Conservation (phyloP, 2,888 invertebrate genomes). For the Heliconius erato region DNA sequence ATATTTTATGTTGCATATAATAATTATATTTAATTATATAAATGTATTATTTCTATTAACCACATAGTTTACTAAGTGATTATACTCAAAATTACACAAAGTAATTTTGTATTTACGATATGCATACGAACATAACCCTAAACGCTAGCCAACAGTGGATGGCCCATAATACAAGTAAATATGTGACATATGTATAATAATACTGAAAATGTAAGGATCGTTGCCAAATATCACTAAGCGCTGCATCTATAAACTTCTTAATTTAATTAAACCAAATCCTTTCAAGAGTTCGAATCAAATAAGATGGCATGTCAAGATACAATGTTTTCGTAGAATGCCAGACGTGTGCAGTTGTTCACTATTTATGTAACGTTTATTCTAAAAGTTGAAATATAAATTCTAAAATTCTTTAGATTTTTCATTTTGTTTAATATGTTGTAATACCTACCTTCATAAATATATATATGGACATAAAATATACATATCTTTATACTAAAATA, state of each 20-base stretch:
- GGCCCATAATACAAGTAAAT: conserved; percentile 1
- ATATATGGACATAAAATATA: neutral
- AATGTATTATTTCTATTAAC: neutral
- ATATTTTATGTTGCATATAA: neutral
- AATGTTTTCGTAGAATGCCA: conserved; percentile 28
- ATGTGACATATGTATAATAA: conserved; percentile 23
- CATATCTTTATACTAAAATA: neutral
- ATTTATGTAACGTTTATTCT: neutral
- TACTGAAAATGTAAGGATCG: conserved; percentile 50
- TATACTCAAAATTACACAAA: neutral
- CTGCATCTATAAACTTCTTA: conserved; percentile 71
- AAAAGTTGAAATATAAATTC: neutral
- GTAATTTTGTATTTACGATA: conserved; percentile 14
- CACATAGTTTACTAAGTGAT: neutral
- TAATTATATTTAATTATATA: neutral
- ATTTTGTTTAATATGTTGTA: neutral
- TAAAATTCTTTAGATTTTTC: neutral
- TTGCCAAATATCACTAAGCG: conserved; percentile 66
- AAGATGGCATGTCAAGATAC: conserved; percentile 23
- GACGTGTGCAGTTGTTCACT: conserved; percentile 11
- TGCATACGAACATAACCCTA: conserved; percentile 1
- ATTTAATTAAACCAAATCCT: conserved; percentile 75
- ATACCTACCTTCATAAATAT: neutral
- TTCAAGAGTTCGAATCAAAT: conserved; percentile 53
- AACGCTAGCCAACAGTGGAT: conserved; percentile 17